Conservation (phyloP, 2,113 vertebrate genomes). For the Sebastes fasciatus region DNA sequence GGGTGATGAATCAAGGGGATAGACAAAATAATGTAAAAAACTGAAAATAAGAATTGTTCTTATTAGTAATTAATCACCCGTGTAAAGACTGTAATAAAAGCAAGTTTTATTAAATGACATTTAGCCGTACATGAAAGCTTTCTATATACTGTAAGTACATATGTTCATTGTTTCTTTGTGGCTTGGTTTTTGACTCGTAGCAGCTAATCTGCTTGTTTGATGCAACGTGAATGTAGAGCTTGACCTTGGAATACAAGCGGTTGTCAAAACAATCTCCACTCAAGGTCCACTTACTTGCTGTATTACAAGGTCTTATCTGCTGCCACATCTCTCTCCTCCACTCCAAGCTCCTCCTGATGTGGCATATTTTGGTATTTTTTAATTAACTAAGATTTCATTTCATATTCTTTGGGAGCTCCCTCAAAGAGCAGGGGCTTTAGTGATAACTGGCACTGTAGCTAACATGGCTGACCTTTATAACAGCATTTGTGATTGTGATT, state of each 20-base stretch:
- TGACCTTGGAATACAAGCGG: no score
- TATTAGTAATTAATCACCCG: constrained; percentile 7
- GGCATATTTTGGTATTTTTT: neutral
- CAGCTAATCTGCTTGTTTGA: neutral
- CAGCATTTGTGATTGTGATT: neutral
- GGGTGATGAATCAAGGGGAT: neutral
- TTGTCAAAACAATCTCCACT: no score
- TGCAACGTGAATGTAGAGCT: no score
- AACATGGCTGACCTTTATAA: no score
- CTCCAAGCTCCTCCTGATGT: neutral
- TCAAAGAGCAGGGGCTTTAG: neutral
- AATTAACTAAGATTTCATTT: neutral
- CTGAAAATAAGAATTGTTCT: neutral
- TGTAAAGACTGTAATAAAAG: neutral
- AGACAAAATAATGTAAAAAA: constrained; percentile 20
- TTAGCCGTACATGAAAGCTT: neutral
- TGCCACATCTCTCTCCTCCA: no score
- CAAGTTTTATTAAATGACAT: neutral
- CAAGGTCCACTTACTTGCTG: no score
- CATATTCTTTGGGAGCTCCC: neutral
- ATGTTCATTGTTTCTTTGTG: neutral
- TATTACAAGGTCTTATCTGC: no score
- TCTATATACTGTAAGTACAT: neutral
- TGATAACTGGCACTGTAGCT: no score
- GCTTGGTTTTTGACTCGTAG: neutral